These are phyloP conservation scores for Anisognathus igniventris DNA, from an alignment of 2,797 vertebrate species.

Conservation along the genomic window DNA sequence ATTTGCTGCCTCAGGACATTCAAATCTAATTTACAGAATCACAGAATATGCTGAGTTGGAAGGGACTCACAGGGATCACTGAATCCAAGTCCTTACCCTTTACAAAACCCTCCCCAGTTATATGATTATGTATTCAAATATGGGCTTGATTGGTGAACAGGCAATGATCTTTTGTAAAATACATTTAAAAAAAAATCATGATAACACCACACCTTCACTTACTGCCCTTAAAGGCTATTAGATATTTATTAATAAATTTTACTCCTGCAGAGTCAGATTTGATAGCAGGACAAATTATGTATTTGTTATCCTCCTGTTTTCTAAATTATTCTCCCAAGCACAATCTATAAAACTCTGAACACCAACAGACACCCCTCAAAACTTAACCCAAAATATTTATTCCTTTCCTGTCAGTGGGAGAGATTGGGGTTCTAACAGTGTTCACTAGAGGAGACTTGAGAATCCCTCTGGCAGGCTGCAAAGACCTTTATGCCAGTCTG, in stretches of 20 bases:
- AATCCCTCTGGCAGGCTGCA: background rate
- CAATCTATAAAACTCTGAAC: background rate
- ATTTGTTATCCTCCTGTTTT: background rate
- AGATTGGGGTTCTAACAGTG: background rate
- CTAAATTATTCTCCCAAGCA: background rate
- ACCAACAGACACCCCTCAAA: background rate
- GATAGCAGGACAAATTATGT: background rate
- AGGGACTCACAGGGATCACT: background rate
- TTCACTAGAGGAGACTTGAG: background rate
- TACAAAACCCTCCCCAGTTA: background rate
- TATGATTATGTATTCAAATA: background rate
- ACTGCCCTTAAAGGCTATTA: background rate
- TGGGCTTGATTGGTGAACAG: background rate
- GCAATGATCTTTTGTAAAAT: background rate
- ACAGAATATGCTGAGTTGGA: background rate
- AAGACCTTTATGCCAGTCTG: background rate
- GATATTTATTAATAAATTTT: background rate
- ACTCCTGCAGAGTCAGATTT: background rate
- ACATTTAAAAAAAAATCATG: fast-evolving
- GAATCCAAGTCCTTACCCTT: background rate
- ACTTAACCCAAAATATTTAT: background rate
- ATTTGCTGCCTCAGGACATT: background rate
- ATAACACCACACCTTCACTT: background rate
- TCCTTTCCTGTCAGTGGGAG: background rate
- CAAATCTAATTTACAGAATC: background rate